A percentile compares a stretch with the other conserved stretches of the same genome.
Evolutionary conservation across 1,140 invertebrate species (phyloP).

Genomic region (Apis florea): DNA sequence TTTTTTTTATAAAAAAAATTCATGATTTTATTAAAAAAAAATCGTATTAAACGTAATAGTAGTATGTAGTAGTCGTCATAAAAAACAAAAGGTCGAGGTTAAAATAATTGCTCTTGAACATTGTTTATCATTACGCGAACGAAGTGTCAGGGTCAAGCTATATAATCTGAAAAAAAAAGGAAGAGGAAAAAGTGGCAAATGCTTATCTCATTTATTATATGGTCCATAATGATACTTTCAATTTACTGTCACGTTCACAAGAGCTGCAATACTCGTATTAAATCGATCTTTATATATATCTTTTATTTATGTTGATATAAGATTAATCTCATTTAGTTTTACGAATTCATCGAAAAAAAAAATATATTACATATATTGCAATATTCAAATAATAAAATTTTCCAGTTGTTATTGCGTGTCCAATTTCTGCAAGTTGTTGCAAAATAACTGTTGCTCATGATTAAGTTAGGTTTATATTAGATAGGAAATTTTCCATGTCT

Average conservation of each 20-base stretch:
- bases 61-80: not conserved
- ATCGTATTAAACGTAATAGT: not conserved
- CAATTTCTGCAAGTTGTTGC: conserved; percentile 1
- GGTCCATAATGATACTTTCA: not conserved
- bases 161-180: conserved; percentile 7
- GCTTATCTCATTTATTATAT: conserved; percentile 36
- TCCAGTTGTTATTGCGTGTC: conserved; percentile 10
- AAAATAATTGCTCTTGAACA: not conserved
- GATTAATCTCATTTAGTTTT: conserved; percentile 1
- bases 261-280: not conserved
- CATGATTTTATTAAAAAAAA: not conserved
- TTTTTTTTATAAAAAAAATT: not conserved
- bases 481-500: not conserved
- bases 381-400: conserved; percentile 1
- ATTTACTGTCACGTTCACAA: not conserved
- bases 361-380: not conserved
- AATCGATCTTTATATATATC: not conserved
- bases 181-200: not conserved
- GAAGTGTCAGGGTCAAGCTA: conserved; percentile 10
- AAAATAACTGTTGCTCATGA: conserved; percentile 16
- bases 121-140: conserved; percentile 38
- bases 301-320: not conserved
- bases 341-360: not conserved
- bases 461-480: not conserved
- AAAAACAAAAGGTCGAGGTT: conserved; percentile 36